These are phyloP conservation scores for Eucriotettix oculatus DNA, from an alignment of 2,888 invertebrate genomes.

Conservation along the genomic window DNA sequence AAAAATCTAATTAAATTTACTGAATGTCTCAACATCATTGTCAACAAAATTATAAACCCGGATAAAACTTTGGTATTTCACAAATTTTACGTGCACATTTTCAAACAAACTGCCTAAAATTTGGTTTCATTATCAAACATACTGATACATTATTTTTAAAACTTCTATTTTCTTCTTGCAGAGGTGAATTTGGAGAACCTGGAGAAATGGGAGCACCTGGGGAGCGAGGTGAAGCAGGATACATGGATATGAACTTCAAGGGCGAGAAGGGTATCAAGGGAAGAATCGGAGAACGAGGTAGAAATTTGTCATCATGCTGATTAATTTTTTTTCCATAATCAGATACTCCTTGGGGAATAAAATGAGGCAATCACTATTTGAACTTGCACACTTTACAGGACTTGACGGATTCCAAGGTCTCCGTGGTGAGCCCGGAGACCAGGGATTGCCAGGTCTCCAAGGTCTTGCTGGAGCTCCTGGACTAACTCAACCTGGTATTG, in stretches of 20 bases:
- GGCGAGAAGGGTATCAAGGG: slow-evolving; percentile 30
- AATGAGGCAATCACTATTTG: too few species aligned
- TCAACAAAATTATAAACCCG: too few species aligned
- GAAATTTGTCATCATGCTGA: not conserved
- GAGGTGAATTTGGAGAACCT: slow-evolving; percentile 20
- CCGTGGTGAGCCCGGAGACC: slow-evolving; percentile 26
- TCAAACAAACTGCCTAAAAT: too few species aligned
- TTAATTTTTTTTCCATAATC: too few species aligned
- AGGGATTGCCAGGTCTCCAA: slow-evolving; percentile 24
- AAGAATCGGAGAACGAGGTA: slow-evolving; percentile 17
- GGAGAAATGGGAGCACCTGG: slow-evolving; percentile 27
- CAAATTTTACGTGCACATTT: too few species aligned
- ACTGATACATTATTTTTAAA: not conserved
- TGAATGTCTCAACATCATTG: too few species aligned
- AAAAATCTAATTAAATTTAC: too few species aligned
- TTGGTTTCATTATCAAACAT: too few species aligned
- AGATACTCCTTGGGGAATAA: too few species aligned
- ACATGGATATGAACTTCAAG: slow-evolving; percentile 12
- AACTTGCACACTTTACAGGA: not conserved
- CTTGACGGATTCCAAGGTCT: slow-evolving; percentile 21
- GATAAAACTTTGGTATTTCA: too few species aligned
- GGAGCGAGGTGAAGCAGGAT: slow-evolving; percentile 19
- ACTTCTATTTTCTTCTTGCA: not conserved
- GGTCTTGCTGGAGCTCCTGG: slow-evolving; percentile 33
- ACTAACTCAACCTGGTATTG: slow-evolving; percentile 21